Base-by-base conservation (phyloP, 2,113 vertebrate species). In the Plecturocebus donacophilus region DNA sequence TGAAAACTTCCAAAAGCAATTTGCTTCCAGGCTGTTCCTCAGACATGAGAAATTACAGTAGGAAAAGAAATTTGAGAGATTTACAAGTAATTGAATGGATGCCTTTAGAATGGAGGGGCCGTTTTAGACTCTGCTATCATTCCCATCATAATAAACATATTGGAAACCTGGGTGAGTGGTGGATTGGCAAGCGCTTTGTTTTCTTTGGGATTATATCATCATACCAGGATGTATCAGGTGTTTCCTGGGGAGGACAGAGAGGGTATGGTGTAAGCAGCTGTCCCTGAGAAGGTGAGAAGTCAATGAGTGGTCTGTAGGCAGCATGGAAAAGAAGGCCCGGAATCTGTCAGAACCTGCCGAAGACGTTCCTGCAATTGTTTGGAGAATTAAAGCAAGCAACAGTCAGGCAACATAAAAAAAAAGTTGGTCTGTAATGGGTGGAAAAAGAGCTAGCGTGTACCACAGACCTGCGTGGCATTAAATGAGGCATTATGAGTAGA, bases 1-100 rank as follows among this genome's bases (percentile, higher is more conserved):
- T 97, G 92, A 96, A 95, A 92, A 96, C 95, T 97, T 97, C 96
- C 96, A 97, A 98, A 96, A 97, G 97, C 97, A 96, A 94, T 97
- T 97, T 98, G 96, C 97, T 98, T 97, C 98, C 77, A 80, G 97
- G 96, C 97, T 93, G 96, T 93, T 97, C 96, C 96, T 96, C 97
- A 97, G 96, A 96, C 97, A 96, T 96, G 97, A 98, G 97, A 97
- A 97, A 97, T 93, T 96, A 96, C 95, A 87, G 96, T 45, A 66
- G 9, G 76, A 95, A 96, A 95, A 95, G 97, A 97, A 97, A 97
- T 97, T 49, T 96, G 97, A 97, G 97, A 93, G 96, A 96, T 96
- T 97, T 97, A 97, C 90, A 94, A 95, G 97, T 45, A 84, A 20
- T 71, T 94, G 94, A 96, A 96, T 87, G 90, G 97, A 42, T 35